Conservation (phyloP, 2,797 vertebrate genomes). For the Bryconaethiops microstoma region DNA sequence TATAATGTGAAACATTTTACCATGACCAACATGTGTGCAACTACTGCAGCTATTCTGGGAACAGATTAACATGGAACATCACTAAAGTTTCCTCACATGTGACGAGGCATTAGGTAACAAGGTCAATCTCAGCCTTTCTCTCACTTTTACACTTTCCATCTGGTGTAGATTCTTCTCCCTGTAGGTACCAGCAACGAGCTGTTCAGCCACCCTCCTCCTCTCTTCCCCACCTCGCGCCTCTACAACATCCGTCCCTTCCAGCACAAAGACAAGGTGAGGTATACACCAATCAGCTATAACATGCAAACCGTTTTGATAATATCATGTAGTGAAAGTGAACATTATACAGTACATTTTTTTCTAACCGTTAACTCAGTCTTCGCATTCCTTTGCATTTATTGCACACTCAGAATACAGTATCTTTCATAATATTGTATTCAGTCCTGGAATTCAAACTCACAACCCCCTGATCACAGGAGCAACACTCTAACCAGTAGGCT, state of each 20-base stretch:
- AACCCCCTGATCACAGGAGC: no score
- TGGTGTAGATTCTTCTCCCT: constrained; percentile 81
- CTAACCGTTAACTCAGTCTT: no score
- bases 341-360: no score
- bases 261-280: constrained; percentile 81
- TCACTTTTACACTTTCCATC: neutral
- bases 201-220: constrained; percentile 85
- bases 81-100: neutral
- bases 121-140: neutral
- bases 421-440: no score
- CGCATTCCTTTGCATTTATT: no score
- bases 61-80: neutral
- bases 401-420: no score
- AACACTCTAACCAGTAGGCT: no score
- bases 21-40: no score
- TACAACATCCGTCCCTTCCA: constrained; percentile 84
- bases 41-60: neutral
- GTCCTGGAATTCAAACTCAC: no score
- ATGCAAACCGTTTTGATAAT: no score
- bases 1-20: no score
- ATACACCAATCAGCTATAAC: neutral
- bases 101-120: neutral
- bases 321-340: no score
- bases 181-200: constrained; percentile 82
- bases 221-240: constrained; percentile 81